Evolutionary conservation across 2,113 vertebrate genomes (phyloP).

Genomic region (Mustela lutreola): DNA sequence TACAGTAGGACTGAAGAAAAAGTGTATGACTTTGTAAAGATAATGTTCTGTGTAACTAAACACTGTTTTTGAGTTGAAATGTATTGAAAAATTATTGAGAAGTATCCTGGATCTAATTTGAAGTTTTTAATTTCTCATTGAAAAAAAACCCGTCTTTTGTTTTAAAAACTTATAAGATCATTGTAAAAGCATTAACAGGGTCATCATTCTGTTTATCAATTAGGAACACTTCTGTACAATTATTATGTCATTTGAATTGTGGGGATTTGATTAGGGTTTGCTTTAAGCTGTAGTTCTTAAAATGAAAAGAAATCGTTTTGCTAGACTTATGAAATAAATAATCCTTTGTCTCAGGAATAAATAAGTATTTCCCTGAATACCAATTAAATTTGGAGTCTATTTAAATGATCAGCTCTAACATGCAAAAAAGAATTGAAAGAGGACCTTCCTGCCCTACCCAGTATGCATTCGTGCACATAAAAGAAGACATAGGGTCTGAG

Average conservation of each 20-base stretch:
- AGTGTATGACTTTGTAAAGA: not conserved
- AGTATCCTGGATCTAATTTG: constrained; percentile 5
- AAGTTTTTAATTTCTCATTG: constrained; percentile 21
- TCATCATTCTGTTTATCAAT: not conserved
- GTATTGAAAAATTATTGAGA: constrained; percentile 56
- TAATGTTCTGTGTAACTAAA: constrained; percentile 29
- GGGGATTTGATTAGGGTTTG: not conserved
- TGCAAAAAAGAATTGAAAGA: not conserved
- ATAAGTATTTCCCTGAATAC: constrained; percentile 4
- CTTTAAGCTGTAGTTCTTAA: constrained; percentile 13
- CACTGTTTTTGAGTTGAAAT: constrained; percentile 63
- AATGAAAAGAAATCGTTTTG: constrained; percentile 45
- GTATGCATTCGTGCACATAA: not conserved
- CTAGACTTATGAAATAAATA: constrained; percentile 32
- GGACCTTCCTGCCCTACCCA: not conserved
- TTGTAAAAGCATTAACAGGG: constrained; percentile 3
- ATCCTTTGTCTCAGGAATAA: constrained; percentile 34
- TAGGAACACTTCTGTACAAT: not conserved
- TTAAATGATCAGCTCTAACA: constrained; percentile 40
- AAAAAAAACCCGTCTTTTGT: not conserved
- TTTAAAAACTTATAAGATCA: not conserved
- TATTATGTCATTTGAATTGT: constrained; percentile 39
- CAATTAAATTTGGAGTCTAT: not conserved
- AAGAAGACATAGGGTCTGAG: not conserved
- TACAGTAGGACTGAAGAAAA: constrained; percentile 49